phyloP scores from a whole-genome alignment of 2,797 vertebrate genomes.

The Lophotriccus pileatus region DNA sequence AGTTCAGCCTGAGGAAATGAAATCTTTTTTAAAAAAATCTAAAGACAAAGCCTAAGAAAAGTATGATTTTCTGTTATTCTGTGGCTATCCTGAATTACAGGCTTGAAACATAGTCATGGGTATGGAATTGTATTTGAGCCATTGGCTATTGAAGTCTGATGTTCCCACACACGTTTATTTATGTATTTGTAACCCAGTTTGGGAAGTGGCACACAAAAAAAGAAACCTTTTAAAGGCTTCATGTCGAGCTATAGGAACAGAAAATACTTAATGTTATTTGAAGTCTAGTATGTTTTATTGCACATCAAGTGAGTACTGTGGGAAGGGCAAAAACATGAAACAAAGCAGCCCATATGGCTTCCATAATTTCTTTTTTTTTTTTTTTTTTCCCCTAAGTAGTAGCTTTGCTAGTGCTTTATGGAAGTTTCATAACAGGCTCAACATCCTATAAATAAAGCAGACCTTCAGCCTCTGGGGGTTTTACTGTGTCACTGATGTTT shows the following conservation, averaged over 20 bases:
- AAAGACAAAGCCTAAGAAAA: neutral
- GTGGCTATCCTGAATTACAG: neutral
- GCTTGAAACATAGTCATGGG: neutral
- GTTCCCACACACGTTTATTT: neutral
- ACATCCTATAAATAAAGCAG: neutral
- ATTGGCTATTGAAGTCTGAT: neutral
- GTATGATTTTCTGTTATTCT: neutral
- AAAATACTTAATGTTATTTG: neutral
- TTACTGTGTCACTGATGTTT: neutral
- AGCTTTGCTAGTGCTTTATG: neutral
- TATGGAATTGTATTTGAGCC: neutral
- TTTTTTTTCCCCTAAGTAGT: neutral
- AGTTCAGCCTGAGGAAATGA: neutral
- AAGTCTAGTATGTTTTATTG: neutral
- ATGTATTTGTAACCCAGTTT: neutral
- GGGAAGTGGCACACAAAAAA: neutral
- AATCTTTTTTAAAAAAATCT: neutral
- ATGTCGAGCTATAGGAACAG: neutral
- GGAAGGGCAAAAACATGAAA: neutral
- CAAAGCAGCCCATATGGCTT: neutral
- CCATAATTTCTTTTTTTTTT: neutral
- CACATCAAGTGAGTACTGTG: neutral
- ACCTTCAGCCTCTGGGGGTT: neutral
- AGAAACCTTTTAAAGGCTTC: neutral
- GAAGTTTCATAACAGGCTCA: neutral